phyloP scores from a whole-genome alignment of 2,113 vertebrate species.

The Lasiurus cinereus region DNA sequence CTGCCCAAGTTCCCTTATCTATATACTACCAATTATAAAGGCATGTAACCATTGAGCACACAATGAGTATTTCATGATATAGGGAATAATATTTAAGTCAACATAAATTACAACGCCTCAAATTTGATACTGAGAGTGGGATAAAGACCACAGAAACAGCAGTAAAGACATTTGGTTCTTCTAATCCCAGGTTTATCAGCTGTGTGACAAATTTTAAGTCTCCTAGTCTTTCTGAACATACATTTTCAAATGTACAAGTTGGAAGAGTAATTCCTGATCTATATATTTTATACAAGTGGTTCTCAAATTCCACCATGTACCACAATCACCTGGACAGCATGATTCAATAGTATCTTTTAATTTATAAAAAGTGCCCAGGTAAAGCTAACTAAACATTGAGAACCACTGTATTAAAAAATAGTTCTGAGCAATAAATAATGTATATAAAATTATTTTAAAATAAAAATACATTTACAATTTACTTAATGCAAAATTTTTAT shows the following conservation, averaged over 20 bases:
- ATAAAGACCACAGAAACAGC: not conserved
- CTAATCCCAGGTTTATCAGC: not conserved
- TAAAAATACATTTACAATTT: slow-evolving; percentile 38
- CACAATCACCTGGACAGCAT: not conserved
- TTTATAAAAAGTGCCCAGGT: slow-evolving; percentile 41
- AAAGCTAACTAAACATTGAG: not conserved
- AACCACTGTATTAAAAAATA: not conserved
- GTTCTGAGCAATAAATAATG: not conserved
- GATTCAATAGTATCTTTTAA: not conserved
- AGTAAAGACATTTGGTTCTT: not conserved
- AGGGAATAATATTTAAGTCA: slow-evolving; percentile 20
- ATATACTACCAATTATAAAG: not conserved
- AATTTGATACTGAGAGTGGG: not conserved
- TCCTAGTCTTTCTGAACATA: slow-evolving; percentile 5
- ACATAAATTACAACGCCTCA: slow-evolving; percentile 29
- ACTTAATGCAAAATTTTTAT: slow-evolving; percentile 8
- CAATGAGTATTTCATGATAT: slow-evolving; percentile 27
- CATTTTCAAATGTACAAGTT: slow-evolving; percentile 31
- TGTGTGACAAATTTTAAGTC: slow-evolving; percentile 45
- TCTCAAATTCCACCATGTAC: not conserved
- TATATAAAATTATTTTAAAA: not conserved
- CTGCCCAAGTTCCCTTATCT: not conserved
- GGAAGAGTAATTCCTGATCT: not conserved
- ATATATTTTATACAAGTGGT: not conserved
- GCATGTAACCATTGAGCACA: not conserved